phyloP scores from a whole-genome alignment of 2,113 vertebrate species.

The Polypterus senegalus region DNA sequence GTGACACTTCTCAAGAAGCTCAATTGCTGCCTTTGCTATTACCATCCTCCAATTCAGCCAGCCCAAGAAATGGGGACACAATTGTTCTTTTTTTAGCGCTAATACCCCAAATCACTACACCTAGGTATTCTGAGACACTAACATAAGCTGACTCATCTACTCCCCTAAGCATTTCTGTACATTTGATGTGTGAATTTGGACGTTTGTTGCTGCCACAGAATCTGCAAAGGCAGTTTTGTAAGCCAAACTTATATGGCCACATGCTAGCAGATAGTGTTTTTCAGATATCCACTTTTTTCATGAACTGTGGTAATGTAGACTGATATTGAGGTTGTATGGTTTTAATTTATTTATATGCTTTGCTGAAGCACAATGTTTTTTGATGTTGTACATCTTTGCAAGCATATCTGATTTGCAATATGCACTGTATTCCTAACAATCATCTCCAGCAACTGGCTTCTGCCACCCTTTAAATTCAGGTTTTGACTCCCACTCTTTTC shows the following conservation, averaged over 20 bases:
- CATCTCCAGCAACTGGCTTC: slow-evolving; percentile 2
- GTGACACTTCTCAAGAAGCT: slow-evolving; percentile 1
- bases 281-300: no score
- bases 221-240: slow-evolving; percentile 12
- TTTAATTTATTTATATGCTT: no score
- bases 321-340: no score
- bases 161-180: slow-evolving; percentile 8
- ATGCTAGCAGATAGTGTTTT: slow-evolving; percentile 5
- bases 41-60: not conserved
- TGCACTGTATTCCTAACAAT: slow-evolving; percentile 4
- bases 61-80: not conserved
- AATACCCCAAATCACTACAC: slow-evolving; percentile 10
- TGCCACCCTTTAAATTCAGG: slow-evolving; percentile 1
- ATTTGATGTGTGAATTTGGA: slow-evolving; percentile 10
- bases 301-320: no score
- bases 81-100: slow-evolving; percentile 8
- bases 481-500: slow-evolving; percentile 2
- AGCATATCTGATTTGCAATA: slow-evolving; percentile 16
- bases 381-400: slow-evolving; percentile 15
- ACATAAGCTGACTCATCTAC: slow-evolving; percentile 3
- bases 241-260: slow-evolving; percentile 10
- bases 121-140: slow-evolving; percentile 5
- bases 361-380: slow-evolving; percentile 10
- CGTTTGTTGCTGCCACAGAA: slow-evolving; percentile 11
- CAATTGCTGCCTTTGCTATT: slow-evolving; percentile 2